phyloP scores from a whole-genome alignment of 2,888 invertebrate species.

The Troides aeacus region DNA sequence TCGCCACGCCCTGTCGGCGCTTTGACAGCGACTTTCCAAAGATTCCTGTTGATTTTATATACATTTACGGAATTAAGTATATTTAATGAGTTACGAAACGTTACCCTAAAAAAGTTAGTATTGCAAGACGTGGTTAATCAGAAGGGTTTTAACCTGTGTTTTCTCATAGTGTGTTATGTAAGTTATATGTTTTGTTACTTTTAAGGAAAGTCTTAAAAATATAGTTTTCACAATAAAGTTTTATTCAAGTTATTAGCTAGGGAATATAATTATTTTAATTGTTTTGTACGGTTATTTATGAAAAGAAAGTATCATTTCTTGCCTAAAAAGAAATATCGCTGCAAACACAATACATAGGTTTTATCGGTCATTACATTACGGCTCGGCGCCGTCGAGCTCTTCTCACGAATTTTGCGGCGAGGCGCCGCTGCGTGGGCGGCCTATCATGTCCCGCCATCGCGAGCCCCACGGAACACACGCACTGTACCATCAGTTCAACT shows the following conservation, averaged over 20 bases:
- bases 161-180: background rate
- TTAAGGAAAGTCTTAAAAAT: background rate
- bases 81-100: conserved; percentile 11
- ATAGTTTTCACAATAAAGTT: no score
- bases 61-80: conserved; percentile 5
- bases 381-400: conserved; percentile 62
- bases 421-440: conserved; percentile 74
- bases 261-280: no score
- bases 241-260: no score
- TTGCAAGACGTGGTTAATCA: background rate
- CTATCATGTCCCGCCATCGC: conserved; percentile 72
- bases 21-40: conserved; percentile 43
- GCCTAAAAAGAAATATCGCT: background rate
- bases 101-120: background rate
- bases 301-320: no score
- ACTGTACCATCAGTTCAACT: conserved; percentile 46
- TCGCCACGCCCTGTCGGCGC: conserved; percentile 62
- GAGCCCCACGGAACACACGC: conserved; percentile 52
- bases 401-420: conserved; percentile 78
- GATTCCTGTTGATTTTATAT: conserved; percentile 34
- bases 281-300: no score
- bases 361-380: conserved; percentile 46
- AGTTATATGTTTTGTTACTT: background rate
- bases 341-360: conserved; percentile 23
- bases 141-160: background rate